phyloP scores from a whole-genome alignment of 2,113 vertebrate species.

The Psittacula cyanocephala region DNA sequence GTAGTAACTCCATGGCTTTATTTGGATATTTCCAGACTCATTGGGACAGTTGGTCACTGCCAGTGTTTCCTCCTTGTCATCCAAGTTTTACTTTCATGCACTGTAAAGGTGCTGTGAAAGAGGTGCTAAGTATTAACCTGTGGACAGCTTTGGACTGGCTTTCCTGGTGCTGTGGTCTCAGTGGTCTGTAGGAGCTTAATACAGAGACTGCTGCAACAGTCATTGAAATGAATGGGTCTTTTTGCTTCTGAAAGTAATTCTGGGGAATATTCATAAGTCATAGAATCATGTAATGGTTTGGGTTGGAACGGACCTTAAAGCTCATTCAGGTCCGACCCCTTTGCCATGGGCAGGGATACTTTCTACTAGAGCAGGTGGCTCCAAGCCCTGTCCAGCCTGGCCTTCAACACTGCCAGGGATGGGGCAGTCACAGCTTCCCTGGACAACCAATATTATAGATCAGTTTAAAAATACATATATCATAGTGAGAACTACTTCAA shows the following conservation, averaged over 20 bases:
- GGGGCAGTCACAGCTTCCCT: not conserved
- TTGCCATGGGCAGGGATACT: not conserved
- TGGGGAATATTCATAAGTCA: not conserved
- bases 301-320: not conserved
- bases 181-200: not conserved
- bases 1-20: not conserved
- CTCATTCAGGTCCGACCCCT: not conserved
- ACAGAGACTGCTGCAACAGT: not conserved
- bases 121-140: not conserved
- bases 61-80: not conserved
- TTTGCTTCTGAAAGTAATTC: not conserved
- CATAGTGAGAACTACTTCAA: not conserved
- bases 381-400: not conserved
- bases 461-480: not conserved
- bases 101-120: not conserved
- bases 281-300: not conserved
- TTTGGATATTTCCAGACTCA: not conserved
- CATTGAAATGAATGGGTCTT: not conserved
- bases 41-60: not conserved
- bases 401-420: not conserved
- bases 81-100: not conserved
- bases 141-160: not conserved
- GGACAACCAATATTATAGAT: not conserved
- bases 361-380: not conserved
- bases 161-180: rapidly evolving